Evolutionary conservation across 1,140 invertebrate genomes (phyloP).

Genomic region (Chymomyza costata): DNA sequence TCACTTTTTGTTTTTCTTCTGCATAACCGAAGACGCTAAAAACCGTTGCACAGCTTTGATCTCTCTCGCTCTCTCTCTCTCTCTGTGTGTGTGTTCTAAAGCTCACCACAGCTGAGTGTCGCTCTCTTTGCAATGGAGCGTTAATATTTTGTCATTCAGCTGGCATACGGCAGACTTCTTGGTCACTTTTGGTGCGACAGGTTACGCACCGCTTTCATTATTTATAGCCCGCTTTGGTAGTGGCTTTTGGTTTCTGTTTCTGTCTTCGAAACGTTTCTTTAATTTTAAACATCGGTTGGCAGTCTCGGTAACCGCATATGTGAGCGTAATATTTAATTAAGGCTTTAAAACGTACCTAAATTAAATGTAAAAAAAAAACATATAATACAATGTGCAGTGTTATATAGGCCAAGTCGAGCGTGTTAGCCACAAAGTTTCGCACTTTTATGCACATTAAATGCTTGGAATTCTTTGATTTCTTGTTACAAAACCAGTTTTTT

Average conservation of each 20-base stretch:
- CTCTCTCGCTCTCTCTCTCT: constrained; percentile 16
- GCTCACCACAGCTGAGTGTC: constrained; percentile 11
- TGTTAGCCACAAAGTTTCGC: too few relatives aligned
- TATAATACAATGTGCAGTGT: too few relatives aligned
- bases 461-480: too few relatives aligned
- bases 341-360: too few relatives aligned
- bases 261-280: constrained; percentile 4
- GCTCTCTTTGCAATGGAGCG: not conserved
- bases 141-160: constrained; percentile 21
- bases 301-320: too few relatives aligned
- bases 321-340: too few relatives aligned
- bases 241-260: constrained; percentile 16
- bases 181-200: constrained; percentile 8
- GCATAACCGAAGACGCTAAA: constrained; percentile 9
- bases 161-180: constrained; percentile 33
- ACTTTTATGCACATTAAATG: too few relatives aligned
- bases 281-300: too few relatives aligned
- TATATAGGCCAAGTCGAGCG: too few relatives aligned
- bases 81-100: not conserved
- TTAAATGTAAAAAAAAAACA: too few relatives aligned
- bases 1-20: constrained; percentile 46
- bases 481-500: too few relatives aligned
- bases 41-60: constrained; percentile 16
- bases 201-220: constrained; percentile 64
- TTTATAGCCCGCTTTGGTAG: constrained; percentile 31